These are phyloP conservation scores for Falcaria lacertinaria DNA, from an alignment of 2,888 invertebrate species.

Conservation along the genomic window DNA sequence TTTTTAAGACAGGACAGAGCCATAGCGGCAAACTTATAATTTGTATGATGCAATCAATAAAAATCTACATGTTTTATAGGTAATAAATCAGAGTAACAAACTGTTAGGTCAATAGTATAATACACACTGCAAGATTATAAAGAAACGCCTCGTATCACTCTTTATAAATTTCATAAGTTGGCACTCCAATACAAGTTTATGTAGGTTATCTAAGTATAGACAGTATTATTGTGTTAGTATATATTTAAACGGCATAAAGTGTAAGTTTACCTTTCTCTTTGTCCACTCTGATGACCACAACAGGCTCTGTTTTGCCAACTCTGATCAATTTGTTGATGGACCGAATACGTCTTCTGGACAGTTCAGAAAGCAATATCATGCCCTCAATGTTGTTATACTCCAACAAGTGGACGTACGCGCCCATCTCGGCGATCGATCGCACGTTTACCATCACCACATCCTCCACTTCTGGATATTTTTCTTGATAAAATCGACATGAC, in stretches of 20 bases:
- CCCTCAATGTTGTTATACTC: conserved; percentile 99
- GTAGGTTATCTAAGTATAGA: background rate
- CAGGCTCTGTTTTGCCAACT: conserved; percentile 99
- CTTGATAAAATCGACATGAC: conserved; percentile 97
- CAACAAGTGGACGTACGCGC: conserved; percentile 97
- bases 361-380: conserved; percentile 98
- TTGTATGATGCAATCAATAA: too few relatives aligned
- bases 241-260: background rate
- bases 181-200: too few relatives aligned
- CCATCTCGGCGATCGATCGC: conserved; percentile 99
- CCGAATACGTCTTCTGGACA: conserved; percentile 98
- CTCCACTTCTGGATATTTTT: conserved; percentile 98
- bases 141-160: too few relatives aligned
- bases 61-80: too few relatives aligned
- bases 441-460: conserved; percentile 99
- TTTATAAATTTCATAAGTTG: too few relatives aligned
- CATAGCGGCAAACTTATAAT: too few relatives aligned
- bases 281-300: conserved; percentile 99
- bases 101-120: too few relatives aligned
- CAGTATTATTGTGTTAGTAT: background rate
- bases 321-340: conserved; percentile 99
- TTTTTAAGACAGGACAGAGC: background rate
- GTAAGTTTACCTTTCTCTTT: conserved; percentile 93
- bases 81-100: too few relatives aligned
- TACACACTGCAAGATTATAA: too few relatives aligned